phyloP scores from a whole-genome alignment of 2,113 vertebrate species.

The Lampris incognitus region DNA sequence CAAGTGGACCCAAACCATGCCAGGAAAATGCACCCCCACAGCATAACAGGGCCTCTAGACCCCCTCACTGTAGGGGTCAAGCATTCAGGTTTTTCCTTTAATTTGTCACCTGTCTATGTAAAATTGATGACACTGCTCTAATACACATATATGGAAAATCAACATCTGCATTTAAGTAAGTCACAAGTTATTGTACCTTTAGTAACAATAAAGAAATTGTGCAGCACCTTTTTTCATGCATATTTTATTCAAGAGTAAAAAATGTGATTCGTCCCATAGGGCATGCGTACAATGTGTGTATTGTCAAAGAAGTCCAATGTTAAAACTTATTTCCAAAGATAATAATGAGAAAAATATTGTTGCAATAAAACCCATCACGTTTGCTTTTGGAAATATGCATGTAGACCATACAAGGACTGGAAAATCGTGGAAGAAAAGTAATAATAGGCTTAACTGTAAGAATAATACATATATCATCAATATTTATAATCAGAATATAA shows the following conservation, averaged over 20 bases:
- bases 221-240: conserved; percentile 83
- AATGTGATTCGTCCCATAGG: conserved; percentile 89
- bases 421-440: conserved; percentile 82
- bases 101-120: too few relatives aligned
- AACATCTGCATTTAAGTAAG: neutral
- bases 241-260: conserved; percentile 93
- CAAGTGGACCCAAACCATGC: too few relatives aligned
- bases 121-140: too few relatives aligned
- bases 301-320: conserved; percentile 86
- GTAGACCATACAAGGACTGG: conserved; percentile 85
- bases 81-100: too few relatives aligned
- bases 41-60: too few relatives aligned
- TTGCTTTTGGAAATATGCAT: conserved; percentile 84
- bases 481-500: conserved; percentile 85
- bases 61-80: too few relatives aligned
- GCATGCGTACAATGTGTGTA: conserved; percentile 89
- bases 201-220: neutral
- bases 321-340: conserved; percentile 85
- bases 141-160: neutral
- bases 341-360: conserved; percentile 82
- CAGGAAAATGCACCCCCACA: too few relatives aligned
- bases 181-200: neutral
- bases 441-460: conserved; percentile 82
- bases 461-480: conserved; percentile 83
- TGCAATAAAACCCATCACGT: conserved; percentile 85